phyloP scores from a whole-genome alignment of 2,888 invertebrate species.

The Drosophila meridionalis region DNA sequence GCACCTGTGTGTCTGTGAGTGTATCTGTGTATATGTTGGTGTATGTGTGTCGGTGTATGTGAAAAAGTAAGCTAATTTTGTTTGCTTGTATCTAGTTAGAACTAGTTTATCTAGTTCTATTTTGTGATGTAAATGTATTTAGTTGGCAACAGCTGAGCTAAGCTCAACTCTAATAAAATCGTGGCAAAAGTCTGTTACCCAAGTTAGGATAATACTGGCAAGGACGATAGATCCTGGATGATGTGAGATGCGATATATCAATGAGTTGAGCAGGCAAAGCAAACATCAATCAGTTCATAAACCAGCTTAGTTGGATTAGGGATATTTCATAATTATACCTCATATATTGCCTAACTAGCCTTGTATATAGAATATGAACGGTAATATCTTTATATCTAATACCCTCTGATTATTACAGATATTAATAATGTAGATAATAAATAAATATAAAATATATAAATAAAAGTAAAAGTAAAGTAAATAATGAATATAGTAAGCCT shows the following conservation, averaged over 20 bases:
- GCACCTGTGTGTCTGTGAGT: slow-evolving; percentile 1
- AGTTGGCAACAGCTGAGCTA: slow-evolving; percentile 14
- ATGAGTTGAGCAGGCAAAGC: not conserved
- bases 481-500: too few species aligned
- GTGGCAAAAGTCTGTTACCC: slow-evolving; percentile 8
- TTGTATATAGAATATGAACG: too few species aligned
- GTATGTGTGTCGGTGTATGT: slow-evolving; percentile 10
- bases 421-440: too few species aligned
- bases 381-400: too few species aligned
- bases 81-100: not conserved
- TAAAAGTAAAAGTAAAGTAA: too few species aligned
- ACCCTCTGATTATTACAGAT: too few species aligned
- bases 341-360: too few species aligned
- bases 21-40: slow-evolving; percentile 13
- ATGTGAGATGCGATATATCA: not conserved
- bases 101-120: not conserved
- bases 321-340: too few species aligned
- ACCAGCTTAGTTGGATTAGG: too few species aligned
- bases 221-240: not conserved
- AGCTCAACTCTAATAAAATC: slow-evolving; percentile 13
- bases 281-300: not conserved
- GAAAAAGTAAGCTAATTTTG: slow-evolving; percentile 17
- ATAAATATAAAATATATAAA: too few species aligned
- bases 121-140: slow-evolving; percentile 43
- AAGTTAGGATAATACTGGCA: not conserved